Conservation (phyloP, 2,888 invertebrate species). For the Gryllus longicercus region DNA sequence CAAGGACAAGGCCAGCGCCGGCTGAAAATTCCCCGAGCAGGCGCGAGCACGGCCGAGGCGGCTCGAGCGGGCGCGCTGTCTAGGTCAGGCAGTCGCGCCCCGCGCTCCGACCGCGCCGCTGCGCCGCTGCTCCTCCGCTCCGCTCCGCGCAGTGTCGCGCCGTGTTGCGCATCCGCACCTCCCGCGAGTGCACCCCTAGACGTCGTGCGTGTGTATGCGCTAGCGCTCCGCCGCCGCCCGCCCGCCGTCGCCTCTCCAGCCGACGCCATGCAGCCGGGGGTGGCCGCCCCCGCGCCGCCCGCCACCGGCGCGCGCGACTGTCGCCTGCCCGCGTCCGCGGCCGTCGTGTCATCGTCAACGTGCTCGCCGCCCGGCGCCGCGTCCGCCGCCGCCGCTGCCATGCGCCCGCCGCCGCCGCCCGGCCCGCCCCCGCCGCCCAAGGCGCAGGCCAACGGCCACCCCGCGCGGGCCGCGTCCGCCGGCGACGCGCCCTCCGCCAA, state of each 20-base stretch:
- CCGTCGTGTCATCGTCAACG: slow-evolving; percentile 35
- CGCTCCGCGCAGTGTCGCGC: slow-evolving; percentile 11
- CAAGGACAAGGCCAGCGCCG: slow-evolving; percentile 41
- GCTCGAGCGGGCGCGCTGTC: slow-evolving; percentile 23
- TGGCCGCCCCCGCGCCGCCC: slow-evolving; percentile 51
- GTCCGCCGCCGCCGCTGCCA: slow-evolving; percentile 41
- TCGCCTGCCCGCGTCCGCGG: slow-evolving; percentile 43
- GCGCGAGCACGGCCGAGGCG: slow-evolving; percentile 30
- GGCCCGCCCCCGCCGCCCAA: slow-evolving; percentile 41
- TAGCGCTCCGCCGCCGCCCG: not conserved
- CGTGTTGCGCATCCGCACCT: slow-evolving; percentile 21
- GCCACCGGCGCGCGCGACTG: slow-evolving; percentile 7
- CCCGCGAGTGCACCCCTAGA: too few relatives aligned
- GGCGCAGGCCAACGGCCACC: slow-evolving; percentile 51
- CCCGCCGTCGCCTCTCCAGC: slow-evolving; percentile 27
- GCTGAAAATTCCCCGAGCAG: slow-evolving; percentile 34
- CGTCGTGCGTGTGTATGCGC: not conserved
- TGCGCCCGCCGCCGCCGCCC: slow-evolving; percentile 38
- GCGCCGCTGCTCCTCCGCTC: slow-evolving; percentile 23
- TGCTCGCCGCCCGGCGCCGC: slow-evolving; percentile 32
- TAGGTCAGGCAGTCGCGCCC: slow-evolving; percentile 31
- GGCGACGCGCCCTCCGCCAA: slow-evolving; percentile 52
- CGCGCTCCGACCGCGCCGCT: slow-evolving; percentile 19
- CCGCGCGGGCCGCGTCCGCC: slow-evolving; percentile 46
- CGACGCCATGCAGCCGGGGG: slow-evolving; percentile 39